Percentiles rank a stretch among this genome's conserved stretches.
Conservation (phyloP, 2,113 vertebrate species). For the Rhagologus leucostigma region DNA sequence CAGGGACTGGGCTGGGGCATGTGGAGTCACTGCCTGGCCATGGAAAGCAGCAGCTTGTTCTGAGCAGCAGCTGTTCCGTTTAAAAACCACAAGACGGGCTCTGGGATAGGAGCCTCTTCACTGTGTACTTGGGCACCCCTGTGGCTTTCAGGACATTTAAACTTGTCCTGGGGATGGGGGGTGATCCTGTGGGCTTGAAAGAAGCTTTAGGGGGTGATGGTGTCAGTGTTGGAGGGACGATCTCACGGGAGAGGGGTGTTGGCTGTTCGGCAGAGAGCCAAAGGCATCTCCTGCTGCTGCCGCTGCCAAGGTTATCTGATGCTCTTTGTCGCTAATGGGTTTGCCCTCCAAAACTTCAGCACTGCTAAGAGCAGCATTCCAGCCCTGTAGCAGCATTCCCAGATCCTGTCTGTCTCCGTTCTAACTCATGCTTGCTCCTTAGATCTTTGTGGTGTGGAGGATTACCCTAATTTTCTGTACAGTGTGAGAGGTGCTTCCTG, state of each 20-base stretch:
- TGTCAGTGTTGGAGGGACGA: accelerated
- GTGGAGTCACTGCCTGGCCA: conserved; percentile 47
- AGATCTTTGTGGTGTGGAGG: background rate
- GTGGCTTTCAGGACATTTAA: background rate
- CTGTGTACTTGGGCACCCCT: background rate
- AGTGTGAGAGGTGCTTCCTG: background rate
- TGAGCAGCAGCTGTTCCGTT: conserved; percentile 46
- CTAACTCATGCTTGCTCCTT: background rate
- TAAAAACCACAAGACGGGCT: background rate
- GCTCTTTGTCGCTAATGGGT: background rate
- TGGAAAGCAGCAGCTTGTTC: background rate
- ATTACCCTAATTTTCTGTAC: background rate
- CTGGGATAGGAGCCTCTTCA: background rate
- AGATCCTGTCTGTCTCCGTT: background rate
- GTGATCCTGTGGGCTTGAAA: background rate
- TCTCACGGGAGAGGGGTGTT: background rate
- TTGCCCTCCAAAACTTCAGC: background rate
- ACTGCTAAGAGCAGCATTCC: background rate
- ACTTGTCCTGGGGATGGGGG: background rate
- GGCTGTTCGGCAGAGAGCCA: background rate
- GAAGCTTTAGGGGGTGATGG: background rate
- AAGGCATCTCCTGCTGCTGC: background rate
- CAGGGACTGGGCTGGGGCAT: conserved; percentile 29
- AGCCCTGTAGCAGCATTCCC: background rate
- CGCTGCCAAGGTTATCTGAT: background rate